phyloP scores from a whole-genome alignment of 1,140 invertebrate genomes.

The Callitettix versicolor region DNA sequence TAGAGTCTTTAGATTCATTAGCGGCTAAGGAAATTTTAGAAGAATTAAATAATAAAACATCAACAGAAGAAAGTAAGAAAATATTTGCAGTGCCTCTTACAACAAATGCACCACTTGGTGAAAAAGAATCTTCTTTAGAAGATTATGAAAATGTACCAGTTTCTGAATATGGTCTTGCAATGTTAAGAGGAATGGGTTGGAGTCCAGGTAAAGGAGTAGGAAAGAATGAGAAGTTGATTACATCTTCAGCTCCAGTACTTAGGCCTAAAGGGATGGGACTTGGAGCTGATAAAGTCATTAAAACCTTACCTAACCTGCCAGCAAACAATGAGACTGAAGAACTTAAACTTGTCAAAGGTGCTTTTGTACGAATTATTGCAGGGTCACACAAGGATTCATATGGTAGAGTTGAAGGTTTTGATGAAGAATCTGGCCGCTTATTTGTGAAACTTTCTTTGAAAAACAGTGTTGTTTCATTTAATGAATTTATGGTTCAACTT shows the following conservation, averaged over 20 bases:
- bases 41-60: constrained; percentile 33
- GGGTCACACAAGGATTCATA: constrained; percentile 67
- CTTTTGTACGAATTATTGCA: constrained; percentile 57
- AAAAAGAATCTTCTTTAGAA: constrained; percentile 60
- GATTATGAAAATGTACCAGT: constrained; percentile 88
- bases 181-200: constrained; percentile 94
- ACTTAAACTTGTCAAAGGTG: constrained; percentile 49
- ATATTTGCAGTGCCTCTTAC: constrained; percentile 40
- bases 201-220: constrained; percentile 59
- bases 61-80: constrained; percentile 27
- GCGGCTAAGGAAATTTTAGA: constrained; percentile 44
- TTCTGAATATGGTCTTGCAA: constrained; percentile 77
- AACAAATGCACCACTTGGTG: constrained; percentile 38
- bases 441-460: constrained; percentile 67
- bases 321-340: constrained; percentile 42
- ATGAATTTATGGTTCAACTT: constrained; percentile 63
- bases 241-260: constrained; percentile 44
- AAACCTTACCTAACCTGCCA: constrained; percentile 30
- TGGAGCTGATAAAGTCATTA: constrained; percentile 65
- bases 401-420: constrained; percentile 71
- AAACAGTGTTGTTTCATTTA: constrained; percentile 55
- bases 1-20: constrained; percentile 38
- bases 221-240: constrained; percentile 35
- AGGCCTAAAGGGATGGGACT: constrained; percentile 85
- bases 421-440: constrained; percentile 71